Percentiles rank a stretch among this genome's conserved stretches.
phyloP scores from a whole-genome alignment of 1,140 invertebrate genomes.

The Pachypsylla venusta region DNA sequence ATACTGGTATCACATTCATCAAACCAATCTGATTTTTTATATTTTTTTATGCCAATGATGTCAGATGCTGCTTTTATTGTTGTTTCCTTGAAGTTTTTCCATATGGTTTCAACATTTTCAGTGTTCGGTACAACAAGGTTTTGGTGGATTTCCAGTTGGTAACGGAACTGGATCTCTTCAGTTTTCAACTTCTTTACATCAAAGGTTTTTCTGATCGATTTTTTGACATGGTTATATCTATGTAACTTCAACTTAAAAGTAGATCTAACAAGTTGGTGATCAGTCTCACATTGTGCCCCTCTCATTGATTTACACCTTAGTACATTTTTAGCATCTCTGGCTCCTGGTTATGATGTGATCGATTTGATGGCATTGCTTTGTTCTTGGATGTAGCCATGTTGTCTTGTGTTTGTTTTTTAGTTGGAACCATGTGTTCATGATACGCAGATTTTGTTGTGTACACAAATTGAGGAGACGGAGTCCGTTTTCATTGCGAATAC shows the following conservation, averaged over 20 bases:
- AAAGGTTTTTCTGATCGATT: not conserved
- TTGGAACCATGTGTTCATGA: not conserved
- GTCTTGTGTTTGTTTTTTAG: not conserved
- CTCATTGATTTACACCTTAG: not conserved
- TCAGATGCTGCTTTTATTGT: not conserved
- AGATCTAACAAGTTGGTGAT: not conserved
- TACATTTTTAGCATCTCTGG: not conserved
- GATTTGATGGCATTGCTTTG: not conserved
- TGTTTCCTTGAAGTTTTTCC: not conserved
- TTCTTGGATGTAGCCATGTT: not conserved
- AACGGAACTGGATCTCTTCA: not conserved
- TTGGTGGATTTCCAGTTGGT: not conserved
- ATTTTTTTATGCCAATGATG: not conserved
- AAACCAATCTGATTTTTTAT: not conserved
- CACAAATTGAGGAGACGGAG: not conserved
- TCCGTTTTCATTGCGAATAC: not conserved
- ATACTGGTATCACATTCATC: not conserved
- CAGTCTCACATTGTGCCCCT: not conserved
- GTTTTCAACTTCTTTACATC: not conserved
- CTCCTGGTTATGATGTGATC: not conserved
- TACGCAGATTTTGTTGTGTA: not conserved
- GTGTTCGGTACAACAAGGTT: not conserved
- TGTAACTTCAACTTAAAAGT: not conserved
- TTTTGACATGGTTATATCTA: not conserved
- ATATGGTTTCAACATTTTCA: not conserved